These are phyloP conservation scores for Drosophila heteroneura DNA, from an alignment of 2,888 invertebrate genomes.

Conservation along the genomic window DNA sequence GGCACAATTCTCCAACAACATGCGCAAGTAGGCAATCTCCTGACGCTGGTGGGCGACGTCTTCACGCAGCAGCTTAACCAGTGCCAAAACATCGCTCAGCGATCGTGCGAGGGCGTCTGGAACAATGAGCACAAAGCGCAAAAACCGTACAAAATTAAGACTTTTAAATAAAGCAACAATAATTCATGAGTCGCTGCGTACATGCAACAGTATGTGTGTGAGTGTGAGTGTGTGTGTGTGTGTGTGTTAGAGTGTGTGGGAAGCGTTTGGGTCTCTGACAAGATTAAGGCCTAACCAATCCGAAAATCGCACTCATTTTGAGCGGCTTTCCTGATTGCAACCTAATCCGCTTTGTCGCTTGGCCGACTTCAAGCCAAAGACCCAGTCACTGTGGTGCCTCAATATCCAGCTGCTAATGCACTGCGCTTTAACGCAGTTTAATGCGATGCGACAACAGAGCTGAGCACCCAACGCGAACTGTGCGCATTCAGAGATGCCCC, in stretches of 20 bases:
- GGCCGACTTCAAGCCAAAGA: slow-evolving; percentile 45
- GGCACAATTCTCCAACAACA: slow-evolving; percentile 92
- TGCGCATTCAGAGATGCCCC: slow-evolving; percentile 34
- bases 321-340: slow-evolving; percentile 68
- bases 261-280: slow-evolving; percentile 78
- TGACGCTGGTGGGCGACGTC: slow-evolving; percentile 90
- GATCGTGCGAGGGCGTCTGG: slow-evolving; percentile 88
- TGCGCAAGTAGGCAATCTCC: slow-evolving; percentile 90
- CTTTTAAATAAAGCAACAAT: slow-evolving; percentile 77
- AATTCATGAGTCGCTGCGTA: slow-evolving; percentile 60
- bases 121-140: slow-evolving; percentile 55
- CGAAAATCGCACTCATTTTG: slow-evolving; percentile 75
- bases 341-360: slow-evolving; percentile 81
- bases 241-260: slow-evolving; percentile 63
- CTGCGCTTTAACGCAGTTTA: slow-evolving; percentile 64
- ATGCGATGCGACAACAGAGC: slow-evolving; percentile 73
- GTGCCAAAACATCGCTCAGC: slow-evolving; percentile 88
- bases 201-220: neutral
- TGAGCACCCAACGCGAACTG: slow-evolving; percentile 48
- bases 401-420: slow-evolving; percentile 76
- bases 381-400: slow-evolving; percentile 33
- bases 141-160: slow-evolving; percentile 46
- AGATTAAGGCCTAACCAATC: slow-evolving; percentile 79
- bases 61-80: slow-evolving; percentile 89
- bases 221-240: neutral